These are phyloP conservation scores for Lasioglossum pauxillum DNA, from an alignment of 2,888 invertebrate species.

Conservation along the genomic window DNA sequence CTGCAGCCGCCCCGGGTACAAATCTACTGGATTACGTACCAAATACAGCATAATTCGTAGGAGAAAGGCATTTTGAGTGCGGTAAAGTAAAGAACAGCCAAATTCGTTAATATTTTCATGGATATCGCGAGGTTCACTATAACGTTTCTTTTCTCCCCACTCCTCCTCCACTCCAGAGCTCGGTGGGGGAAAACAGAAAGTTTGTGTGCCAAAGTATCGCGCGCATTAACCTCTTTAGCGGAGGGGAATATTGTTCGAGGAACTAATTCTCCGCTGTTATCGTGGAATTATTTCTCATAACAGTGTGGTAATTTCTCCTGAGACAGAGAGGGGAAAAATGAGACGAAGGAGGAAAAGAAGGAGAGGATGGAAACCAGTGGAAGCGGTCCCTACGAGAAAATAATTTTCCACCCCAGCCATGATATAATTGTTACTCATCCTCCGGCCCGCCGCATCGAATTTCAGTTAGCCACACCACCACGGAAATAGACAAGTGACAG, in stretches of 20 bases:
- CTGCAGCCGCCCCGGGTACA: no score
- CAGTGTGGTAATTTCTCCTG: slow-evolving; percentile 33
- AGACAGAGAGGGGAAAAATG: not conserved
- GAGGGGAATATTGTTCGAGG: not conserved
- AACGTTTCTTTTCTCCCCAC: no score
- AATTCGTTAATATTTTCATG: no score
- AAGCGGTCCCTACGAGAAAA: slow-evolving; percentile 33
- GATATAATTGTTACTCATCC: slow-evolving; percentile 58
- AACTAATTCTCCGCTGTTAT: not conserved
- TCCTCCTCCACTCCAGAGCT: no score
- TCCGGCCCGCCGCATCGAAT: slow-evolving; percentile 47
- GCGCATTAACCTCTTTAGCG: slow-evolving; percentile 8
- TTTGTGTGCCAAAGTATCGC: not conserved
- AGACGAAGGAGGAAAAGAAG: not conserved
- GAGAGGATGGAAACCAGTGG: not conserved
- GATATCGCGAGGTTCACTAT: no score
- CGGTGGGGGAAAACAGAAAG: not conserved
- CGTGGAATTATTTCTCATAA: slow-evolving; percentile 34
- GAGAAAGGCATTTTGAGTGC: no score
- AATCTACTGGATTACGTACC: no score
- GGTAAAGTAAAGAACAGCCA: no score
- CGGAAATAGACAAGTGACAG: slow-evolving; percentile 60
- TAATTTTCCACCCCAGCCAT: slow-evolving; percentile 39
- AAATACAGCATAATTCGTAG: no score
- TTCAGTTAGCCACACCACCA: slow-evolving; percentile 38